These are phyloP conservation scores for Stenopsyche tienmushanensis DNA, from an alignment of 1,140 invertebrate species.

Conservation along the genomic window DNA sequence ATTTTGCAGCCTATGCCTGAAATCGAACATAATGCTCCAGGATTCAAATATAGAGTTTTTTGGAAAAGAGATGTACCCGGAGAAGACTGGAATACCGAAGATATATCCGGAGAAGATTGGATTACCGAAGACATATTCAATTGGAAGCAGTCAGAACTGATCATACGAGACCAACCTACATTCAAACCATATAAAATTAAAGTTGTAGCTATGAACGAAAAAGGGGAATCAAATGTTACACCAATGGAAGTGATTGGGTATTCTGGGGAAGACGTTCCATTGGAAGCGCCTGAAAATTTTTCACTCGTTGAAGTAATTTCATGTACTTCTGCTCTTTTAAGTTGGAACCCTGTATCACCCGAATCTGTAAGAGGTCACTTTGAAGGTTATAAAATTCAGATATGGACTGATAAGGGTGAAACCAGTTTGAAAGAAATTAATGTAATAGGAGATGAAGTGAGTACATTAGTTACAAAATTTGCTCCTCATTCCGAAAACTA, in stretches of 20 bases:
- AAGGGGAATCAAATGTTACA: conserved; percentile 82
- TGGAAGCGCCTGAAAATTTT: conserved; percentile 82
- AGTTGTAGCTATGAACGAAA: conserved; percentile 88
- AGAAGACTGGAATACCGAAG: conserved; percentile 72
- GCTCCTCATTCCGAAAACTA: conserved; percentile 88
- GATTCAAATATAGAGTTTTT: conserved; percentile 88
- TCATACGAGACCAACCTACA: conserved; percentile 83
- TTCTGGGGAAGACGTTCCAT: conserved; percentile 92
- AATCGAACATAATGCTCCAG: conserved; percentile 94
- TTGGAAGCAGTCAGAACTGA: conserved; percentile 68
- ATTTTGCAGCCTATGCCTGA: conserved; percentile 83
- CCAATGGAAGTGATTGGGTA: conserved; percentile 84
- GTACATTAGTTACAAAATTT: conserved; percentile 79
- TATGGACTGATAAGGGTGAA: conserved; percentile 84
- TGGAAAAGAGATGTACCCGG: conserved; percentile 81
- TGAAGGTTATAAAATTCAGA: conserved; percentile 93
- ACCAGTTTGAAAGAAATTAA: conserved; percentile 76
- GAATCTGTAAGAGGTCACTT: conserved; percentile 87
- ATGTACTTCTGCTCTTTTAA: conserved; percentile 75
- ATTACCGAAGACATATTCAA: conserved; percentile 71
- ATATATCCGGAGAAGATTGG: too few relatives aligned
- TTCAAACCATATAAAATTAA: conserved; percentile 90
- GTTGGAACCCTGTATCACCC: conserved; percentile 77
- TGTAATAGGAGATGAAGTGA: conserved; percentile 70
- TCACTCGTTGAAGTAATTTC: conserved; percentile 71